These are phyloP conservation scores for Eueremaeus valkanovi DNA, from an alignment of 2,888 invertebrate genomes.

Conservation along the genomic window DNA sequence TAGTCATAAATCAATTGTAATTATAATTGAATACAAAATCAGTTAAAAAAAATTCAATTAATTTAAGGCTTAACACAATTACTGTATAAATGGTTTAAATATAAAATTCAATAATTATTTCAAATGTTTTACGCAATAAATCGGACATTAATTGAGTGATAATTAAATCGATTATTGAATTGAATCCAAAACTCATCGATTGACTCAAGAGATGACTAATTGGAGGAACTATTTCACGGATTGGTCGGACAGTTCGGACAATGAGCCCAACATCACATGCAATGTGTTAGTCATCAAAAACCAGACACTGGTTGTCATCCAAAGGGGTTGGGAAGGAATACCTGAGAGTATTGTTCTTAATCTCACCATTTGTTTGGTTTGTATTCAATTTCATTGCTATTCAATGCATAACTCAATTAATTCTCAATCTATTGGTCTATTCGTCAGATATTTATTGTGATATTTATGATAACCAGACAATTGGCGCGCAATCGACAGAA, in stretches of 20 bases:
- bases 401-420: not conserved
- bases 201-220: not conserved
- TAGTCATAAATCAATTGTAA: not conserved
- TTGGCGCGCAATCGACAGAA: constrained; percentile 36
- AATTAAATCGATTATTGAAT: not conserved
- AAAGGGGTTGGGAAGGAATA: constrained; percentile 43
- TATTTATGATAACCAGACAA: constrained; percentile 35
- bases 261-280: constrained; percentile 34
- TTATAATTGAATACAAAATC: not conserved
- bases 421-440: not conserved
- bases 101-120: no score
- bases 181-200: no score
- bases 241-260: not conserved
- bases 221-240: not conserved
- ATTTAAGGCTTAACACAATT: not conserved
- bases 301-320: constrained; percentile 34
- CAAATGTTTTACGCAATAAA: not conserved
- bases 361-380: constrained; percentile 41
- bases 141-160: constrained; percentile 5
- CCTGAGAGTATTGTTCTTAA: constrained; percentile 42
- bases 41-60: no score
- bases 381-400: not conserved
- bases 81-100: no score
- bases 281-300: constrained; percentile 34
- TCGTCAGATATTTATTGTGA: constrained; percentile 38